Evolutionary conservation across 2,113 vertebrate species (phyloP).

Genomic region (Chaenogobius annularis): DNA sequence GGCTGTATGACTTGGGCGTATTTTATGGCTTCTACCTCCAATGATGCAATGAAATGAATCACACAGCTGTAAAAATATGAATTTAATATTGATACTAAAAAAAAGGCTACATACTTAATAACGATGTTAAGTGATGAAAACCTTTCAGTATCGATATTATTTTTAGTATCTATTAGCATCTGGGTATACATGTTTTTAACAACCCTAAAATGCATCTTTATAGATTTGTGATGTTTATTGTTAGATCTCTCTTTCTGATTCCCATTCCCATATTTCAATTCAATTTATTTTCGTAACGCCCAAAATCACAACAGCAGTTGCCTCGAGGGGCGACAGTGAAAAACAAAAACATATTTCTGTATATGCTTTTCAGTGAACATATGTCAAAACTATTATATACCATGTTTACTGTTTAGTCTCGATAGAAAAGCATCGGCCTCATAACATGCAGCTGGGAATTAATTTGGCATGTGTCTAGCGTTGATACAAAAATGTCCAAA

Average conservation of each 20-base stretch:
- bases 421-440: background rate
- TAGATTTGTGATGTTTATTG: no score
- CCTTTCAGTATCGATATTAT: background rate
- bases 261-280: no score
- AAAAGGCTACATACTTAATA: no score
- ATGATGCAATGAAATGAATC: background rate
- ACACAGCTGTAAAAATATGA: background rate
- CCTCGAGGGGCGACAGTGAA: no score
- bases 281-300: no score
- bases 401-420: background rate
- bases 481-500: background rate
- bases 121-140: no score
- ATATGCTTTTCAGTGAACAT: background rate
- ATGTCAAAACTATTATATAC: background rate
- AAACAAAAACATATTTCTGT: no score
- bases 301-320: no score
- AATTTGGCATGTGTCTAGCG: background rate
- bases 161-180: no score
- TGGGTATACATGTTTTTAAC: no score
- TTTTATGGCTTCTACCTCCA: background rate
- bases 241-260: no score
- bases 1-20: conserved; percentile 10
- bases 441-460: background rate
- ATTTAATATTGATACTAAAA: background rate
- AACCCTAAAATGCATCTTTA: no score